These are phyloP conservation scores for Pissodes strobi DNA, from an alignment of 1,140 invertebrate species.

Conservation along the genomic window DNA sequence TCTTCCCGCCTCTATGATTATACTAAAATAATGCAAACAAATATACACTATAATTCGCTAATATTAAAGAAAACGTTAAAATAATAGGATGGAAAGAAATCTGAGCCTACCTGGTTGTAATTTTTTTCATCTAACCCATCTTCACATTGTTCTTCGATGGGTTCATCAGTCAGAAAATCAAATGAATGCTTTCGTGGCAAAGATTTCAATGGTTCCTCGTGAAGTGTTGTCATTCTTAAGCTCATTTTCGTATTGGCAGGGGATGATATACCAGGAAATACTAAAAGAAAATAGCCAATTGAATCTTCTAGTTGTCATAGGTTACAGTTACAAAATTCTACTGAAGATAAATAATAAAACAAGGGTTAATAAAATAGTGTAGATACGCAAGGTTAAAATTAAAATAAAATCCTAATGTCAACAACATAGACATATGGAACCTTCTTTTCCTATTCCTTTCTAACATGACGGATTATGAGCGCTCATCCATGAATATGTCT, in stretches of 20 bases:
- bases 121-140: slow-evolving; percentile 63
- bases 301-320: too few species aligned
- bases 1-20: slow-evolving; percentile 46
- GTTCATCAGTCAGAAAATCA: slow-evolving; percentile 50
- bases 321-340: not conserved
- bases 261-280: slow-evolving; percentile 61
- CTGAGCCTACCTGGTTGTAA: slow-evolving; percentile 64
- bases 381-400: slow-evolving; percentile 2
- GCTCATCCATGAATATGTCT: too few species aligned
- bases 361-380: slow-evolving; percentile 12
- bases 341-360: slow-evolving; percentile 3
- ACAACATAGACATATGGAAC: not conserved
- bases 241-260: slow-evolving; percentile 81
- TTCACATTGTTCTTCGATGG: slow-evolving; percentile 52
- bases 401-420: not conserved
- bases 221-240: slow-evolving; percentile 87
- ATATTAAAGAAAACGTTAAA: too few species aligned
- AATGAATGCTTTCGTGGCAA: slow-evolving; percentile 52
- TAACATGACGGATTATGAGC: too few species aligned
- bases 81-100: not conserved
- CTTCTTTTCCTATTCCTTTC: slow-evolving; percentile 2
- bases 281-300: slow-evolving; percentile 10
- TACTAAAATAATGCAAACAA: slow-evolving; percentile 26
- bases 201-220: slow-evolving; percentile 72
- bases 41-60: not conserved